Evolutionary conservation across 2,113 vertebrate genomes (phyloP), one percentile per base, ranked within the genome.

Genomic region (Monarcha castaneiventris): DNA sequence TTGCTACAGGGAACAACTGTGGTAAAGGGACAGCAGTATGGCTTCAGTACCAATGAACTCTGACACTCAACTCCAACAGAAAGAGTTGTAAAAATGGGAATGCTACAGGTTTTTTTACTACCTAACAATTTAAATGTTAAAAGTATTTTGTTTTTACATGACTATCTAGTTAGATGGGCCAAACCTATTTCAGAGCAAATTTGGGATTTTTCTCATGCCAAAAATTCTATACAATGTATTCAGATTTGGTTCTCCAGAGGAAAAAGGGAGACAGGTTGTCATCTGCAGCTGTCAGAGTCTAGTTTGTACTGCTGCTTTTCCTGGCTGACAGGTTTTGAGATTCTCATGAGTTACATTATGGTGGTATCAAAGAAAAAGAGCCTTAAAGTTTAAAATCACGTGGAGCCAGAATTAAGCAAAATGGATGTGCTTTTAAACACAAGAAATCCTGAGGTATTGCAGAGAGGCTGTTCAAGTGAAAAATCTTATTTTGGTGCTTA

Each of bases 401-500:
- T 13, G 13, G 43, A 92, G 63, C 22, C 11, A 49, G 71, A 87
- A 58, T 19, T 33, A 41, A 59, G 52, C 11, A 9, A 80, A 78
- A 63, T 15, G 7, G 46, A 27, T 56, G 41, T 74, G 29, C 30
- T 92, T 91, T 81, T 43, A 59, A 86, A n/a, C 23, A 19, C 10
- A 43, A n/a, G 63, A 90, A 90, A 49, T 13, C 43, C 30, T 62
- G 63, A 96, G 72, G 79, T 80, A 74, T 35, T 91, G 92, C 71
- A 86, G 52, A 93, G 86, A 94, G 64, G 90, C 91, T 92, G 84
- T 61, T 93, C 20, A 91, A 93, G 44, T 79, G 52, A 64, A 44
- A 82, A 58, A 52, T 11, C 59, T 79, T 91, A n/a, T 13, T 83
- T 92, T 89, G 96, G 92, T 96, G 94, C 95, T 92, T 93, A 76